Evolutionary conservation across 1,140 invertebrate species (phyloP), one percentile per base, ranked within the genome.

Genomic region (Drosophila subobscura): DNA sequence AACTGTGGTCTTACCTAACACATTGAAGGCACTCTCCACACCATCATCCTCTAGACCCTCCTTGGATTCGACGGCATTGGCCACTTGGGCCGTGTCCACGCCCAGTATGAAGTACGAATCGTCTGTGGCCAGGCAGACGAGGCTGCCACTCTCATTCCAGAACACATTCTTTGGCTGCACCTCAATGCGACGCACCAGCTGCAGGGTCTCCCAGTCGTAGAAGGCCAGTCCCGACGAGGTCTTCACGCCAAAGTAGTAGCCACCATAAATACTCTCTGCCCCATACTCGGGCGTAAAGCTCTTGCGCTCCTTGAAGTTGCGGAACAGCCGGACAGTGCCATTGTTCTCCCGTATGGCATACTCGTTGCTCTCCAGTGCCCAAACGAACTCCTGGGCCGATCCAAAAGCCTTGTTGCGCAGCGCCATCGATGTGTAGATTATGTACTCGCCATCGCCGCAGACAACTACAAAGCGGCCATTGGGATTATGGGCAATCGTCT

Each of bases 391-490:
- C 63, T 99, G 97, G 0, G 98, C 99, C 4, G 97, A 96, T 3
- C 99, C 99, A 92, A 99, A 99, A 8, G 98, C 98, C 92, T 99
- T 99, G 92, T 99, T 99, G 46, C 99, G 94, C 37, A 99, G 93
- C 0, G 98, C 98, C 97, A 99, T 99, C 0, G 99, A 98, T 0
- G 99, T 99, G 92, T 99, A 99, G 77, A 99, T 99, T 12, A 99
- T 99, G 91, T 99, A 99, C 92, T 99, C 99, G 0, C 99, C 99
- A 92, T 99, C 99, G 7, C 99, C 99, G 92, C 99, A 99, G 6
- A 99, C 98, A 4, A 99, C 99, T 2, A 99, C 96, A 93, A 99
- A 99, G 49, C 98, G 95, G 45, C 99, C 99, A 92, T 99, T 99
- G 0, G 98, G 98, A 93, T 99, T 99, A 89, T 99, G 99, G 20